Base-by-base conservation (phyloP, 2,888 invertebrate genomes). In the Biston betularia region DNA sequence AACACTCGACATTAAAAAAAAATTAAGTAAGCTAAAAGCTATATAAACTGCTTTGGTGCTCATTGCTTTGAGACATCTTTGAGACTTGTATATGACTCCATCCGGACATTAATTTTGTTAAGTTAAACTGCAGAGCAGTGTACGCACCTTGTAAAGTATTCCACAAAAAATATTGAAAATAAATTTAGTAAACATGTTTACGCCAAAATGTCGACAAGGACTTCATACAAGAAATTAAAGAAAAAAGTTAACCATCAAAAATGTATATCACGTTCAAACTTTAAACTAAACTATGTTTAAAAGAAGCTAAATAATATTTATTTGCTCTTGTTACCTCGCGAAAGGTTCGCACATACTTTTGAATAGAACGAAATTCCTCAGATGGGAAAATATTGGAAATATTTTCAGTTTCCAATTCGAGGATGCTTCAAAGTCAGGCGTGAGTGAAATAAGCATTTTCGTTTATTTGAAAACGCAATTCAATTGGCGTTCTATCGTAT, bases 331-430 rank as follows among this genome's bases (percentile, higher is more conserved):
- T 79, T 76, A 69, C 76, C 63, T 69, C 66, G 60, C 74, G 68
- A 66, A 74, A 71, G 64, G 70, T 75, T 76, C 74, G 67, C 74
- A 78, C 79, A 80, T 80, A 81, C 82, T 82, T 83, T 81, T 86
- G 82, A 85, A 85, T 83, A 80, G 81, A 79, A 82, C 78, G 82
- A 84, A 84, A 86, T 87, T 86, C 83, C 79, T 83, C 76, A 72
- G 73, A 77, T 15, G 71, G 68, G 72, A 82, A 85, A 86, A 86
- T 88, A 87, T 87, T 82, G 83, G 79, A 84, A 87, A 88, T 85
- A 86, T 88, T 87, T 87, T 81, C 85, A 87, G 85, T 88, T 87
- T 85, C 79, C 85, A 87, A 86, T 84, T 79, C 83, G 79, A 84
- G 80, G 81, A 83, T 84, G 84, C 84, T 86, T 88, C 86, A 86